Evolutionary conservation across 2,888 invertebrate species (phyloP), one percentile per base, ranked within the genome.

Genomic region (Orthosia gracilis): DNA sequence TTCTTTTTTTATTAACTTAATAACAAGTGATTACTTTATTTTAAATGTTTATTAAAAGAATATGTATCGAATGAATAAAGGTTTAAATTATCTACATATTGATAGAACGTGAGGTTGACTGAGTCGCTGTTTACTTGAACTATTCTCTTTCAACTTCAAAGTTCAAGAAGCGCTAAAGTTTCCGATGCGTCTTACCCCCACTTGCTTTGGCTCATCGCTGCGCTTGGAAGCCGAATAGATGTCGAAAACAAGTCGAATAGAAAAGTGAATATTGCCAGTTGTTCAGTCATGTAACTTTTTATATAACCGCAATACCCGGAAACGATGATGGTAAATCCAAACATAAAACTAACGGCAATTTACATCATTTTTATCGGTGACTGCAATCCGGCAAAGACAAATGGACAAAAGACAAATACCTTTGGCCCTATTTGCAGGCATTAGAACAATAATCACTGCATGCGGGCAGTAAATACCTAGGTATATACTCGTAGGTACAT

Each of bases 361-460:
- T n/a, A 64, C 52, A 64, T 55, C 0, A 55, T 31, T 65, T 49
- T 13, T 23, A 26, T 50, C 17, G 40, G 31, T 49, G 2, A 13
- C 50, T 54, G n/a, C 5, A 73, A 59, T 63, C 62, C 23, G 57
- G 58, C 65, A 70, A 73, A 82, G 54, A 18, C 65, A 63, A 69
- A 69, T 72, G n/a, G n/a, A n/a, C n/a, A n/a, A n/a, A n/a, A n/a
- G n/a, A n/a, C n/a, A n/a, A 18, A 12, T 52, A 61, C 15, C 31
- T 63, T 57, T 55, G 63, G 65, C 68, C 70, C 52, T 47, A 49
- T 50, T 13, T 40, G 57, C n/a, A 69, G 54, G 40, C 62, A 61
- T 65, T 49, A 57, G 50, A 76, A 80, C 66, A 76, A 75, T 80
- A 64, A 67, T 9, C 54, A 18, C 18, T 54, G 49, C n/a, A 72